A percentile compares a stretch with the other conserved stretches of the same genome.
phyloP scores from a whole-genome alignment of 2,113 vertebrate genomes.

The Peromyscus californicus region DNA sequence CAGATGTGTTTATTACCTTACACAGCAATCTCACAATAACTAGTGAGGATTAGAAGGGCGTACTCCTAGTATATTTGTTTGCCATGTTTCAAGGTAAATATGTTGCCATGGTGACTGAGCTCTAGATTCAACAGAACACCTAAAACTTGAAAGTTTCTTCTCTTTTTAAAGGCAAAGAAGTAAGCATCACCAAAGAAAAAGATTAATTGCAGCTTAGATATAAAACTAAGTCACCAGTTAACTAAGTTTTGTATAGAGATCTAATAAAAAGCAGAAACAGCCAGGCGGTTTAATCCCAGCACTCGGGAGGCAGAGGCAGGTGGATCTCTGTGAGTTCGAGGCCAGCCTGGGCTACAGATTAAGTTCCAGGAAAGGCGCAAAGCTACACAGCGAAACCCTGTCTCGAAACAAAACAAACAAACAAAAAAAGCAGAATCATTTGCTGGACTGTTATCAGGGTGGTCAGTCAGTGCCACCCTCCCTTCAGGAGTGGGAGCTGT shows the following conservation, averaged over 20 bases:
- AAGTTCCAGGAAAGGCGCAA: too few species aligned
- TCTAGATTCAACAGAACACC: conserved; percentile 81
- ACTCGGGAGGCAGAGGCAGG: too few species aligned
- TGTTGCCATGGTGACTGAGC: conserved; percentile 84
- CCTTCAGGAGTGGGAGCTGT: neutral
- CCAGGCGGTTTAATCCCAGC: too few species aligned
- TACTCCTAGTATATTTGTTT: conserved; percentile 84
- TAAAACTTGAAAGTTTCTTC: conserved; percentile 72
- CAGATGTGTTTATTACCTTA: conserved; percentile 87
- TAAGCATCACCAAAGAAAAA: conserved; percentile 91
- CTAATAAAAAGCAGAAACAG: conserved; percentile 87
- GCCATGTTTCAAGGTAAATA: conserved; percentile 84
- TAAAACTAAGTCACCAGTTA: conserved; percentile 85
- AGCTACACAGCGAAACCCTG: too few species aligned
- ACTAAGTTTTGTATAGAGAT: conserved; percentile 87
- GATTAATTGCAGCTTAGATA: conserved; percentile 89
- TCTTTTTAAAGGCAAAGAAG: conserved; percentile 87
- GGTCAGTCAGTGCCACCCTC: neutral
- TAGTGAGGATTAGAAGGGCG: conserved; percentile 87
- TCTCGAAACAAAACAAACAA: too few species aligned
- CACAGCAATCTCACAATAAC: conserved; percentile 89
- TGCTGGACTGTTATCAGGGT: neutral
- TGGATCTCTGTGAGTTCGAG: too few species aligned
- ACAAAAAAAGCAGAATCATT: neutral
- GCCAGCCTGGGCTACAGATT: too few species aligned